Evolutionary conservation across 2,888 invertebrate species (phyloP), one percentile per base, ranked within the genome.

Genomic region (Brenthis hecate): DNA sequence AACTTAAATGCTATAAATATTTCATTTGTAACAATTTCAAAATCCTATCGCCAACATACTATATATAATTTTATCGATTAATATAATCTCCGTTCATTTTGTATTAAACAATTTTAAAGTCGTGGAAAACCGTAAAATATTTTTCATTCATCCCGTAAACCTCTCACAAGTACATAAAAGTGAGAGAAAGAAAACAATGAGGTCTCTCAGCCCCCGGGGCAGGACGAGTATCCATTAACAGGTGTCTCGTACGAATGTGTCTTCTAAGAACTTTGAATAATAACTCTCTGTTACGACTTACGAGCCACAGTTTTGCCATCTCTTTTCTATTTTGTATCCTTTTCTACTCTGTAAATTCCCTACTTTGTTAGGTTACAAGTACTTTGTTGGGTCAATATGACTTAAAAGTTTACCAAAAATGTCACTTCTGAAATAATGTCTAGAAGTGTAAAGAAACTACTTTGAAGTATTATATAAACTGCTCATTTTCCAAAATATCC

Each of bases 171-270:
- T 16, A 61, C 28, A 36, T 53, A 32, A 13, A 61, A 19, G 51
- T 61, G 47, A 23, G 51, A 36, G 36, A 61, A 61, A 36, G 53
- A 53, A 53, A 53, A 61, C 61, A 51, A 61, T 51, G 28, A 50
- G 5, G 6, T 36, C 36, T 32, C 51, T 51, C 13, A 50, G 19
- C 51, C 61, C 53, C 36, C 50, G 16, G 61, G 61, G 61, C 61
- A 61, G 61, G 61, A 36, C 53, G 51, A 19, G 57, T 36, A 6
- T 53, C n/a, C 61, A 61, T 61, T 61, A 53, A 51, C 61, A 61
- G 61, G 50, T 61, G 51, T 61, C 6, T 53, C 61, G 13, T 53
- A 19, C 51, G 61, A 61, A 53, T 61, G 51, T 36, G 19, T 16
- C 32, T 43, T 43, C 36, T 43, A 43, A n/a, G 13, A 19, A 19